Conservation (phyloP, 2,888 invertebrate species). For the Megaustenia siamemsis region DNA sequence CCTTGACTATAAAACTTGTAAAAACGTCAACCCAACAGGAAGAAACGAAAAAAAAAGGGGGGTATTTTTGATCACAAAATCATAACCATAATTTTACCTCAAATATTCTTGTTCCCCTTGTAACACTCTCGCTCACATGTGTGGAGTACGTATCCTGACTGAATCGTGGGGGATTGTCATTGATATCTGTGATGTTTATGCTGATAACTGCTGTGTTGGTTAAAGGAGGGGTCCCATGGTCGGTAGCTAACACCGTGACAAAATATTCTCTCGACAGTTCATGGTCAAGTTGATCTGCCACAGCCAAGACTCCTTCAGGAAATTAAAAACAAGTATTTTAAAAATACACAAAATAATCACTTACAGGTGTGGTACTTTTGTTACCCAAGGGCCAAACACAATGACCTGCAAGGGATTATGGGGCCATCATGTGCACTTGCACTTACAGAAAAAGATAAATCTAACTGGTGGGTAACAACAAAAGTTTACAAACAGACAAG, state of each 20-base stretch:
- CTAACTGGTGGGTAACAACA: too few relatives aligned
- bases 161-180: constrained; percentile 77
- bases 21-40: too few relatives aligned
- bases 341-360: background rate
- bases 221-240: constrained; percentile 92
- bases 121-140: constrained; percentile 86
- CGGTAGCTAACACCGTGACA: constrained; percentile 92
- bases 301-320: constrained; percentile 85
- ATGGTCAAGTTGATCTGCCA: constrained; percentile 91
- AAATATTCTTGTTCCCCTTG: constrained; percentile 84
- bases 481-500: too few relatives aligned
- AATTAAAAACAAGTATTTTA: background rate
- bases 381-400: too few relatives aligned
- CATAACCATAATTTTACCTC: constrained; percentile 85
- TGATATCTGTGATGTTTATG: constrained; percentile 83
- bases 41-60: too few relatives aligned
- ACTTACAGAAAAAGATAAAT: too few relatives aligned
- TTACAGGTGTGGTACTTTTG: background rate
- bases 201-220: constrained; percentile 93
- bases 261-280: constrained; percentile 92
- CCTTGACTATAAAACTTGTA: too few relatives aligned
- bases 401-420: too few relatives aligned
- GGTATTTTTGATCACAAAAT: background rate
- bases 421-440: too few relatives aligned
- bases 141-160: constrained; percentile 69